Base-by-base conservation (phyloP, 1,140 invertebrate genomes). In the Microplitis demolitor region DNA sequence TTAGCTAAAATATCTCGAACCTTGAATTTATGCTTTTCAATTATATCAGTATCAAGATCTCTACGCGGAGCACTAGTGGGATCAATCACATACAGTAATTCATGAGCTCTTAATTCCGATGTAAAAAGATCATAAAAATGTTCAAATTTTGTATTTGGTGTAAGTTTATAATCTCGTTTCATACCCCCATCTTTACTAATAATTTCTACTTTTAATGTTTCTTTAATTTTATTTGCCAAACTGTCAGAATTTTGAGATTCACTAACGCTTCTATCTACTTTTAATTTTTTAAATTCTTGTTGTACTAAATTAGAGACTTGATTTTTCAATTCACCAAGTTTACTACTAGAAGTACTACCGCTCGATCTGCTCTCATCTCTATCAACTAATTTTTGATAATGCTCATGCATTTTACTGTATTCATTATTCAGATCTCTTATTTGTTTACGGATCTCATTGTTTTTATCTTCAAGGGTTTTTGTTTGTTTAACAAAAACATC, bases 1-100 rank as follows among this genome's bases (percentile, higher is more conserved):
- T 72, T 72, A 24, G 72, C 39, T 24, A 75, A 39, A 33, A 75
- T 75, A 6, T 72, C 71, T 69, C 66, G 62, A 61, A 75, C 74
- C 72, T 72, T 75, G 35, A 24, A 70, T 51, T 71, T 74, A 45
- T 77, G 76, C 72, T 72, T 75, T 50, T 74, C 71, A 62, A 45
- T 34, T 2, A 60, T 4, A 31, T 14, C 9, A 60, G 70, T 58
- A 51, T 63, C 53, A 50, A 73, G 6, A 35, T 37, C 31, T 73
- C 24, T 6, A 66, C 63, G 24, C 37, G 45, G 16, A 24, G 31
- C 56, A 56, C 31, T 11, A 11, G 33, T 34, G 0, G n/a, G 11
- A 16, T 64, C 13, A 54, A 76, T 73, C 31, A 76, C 51, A 35
- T 76, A 56, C 9, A 76, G 24, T 33, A 76, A 74, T 37, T 76